Percentiles rank a stretch among this genome's conserved stretches.
These are phyloP conservation scores for Synchiropus splendidus DNA, from an alignment of 2,113 vertebrate species.

Conservation along the genomic window DNA sequence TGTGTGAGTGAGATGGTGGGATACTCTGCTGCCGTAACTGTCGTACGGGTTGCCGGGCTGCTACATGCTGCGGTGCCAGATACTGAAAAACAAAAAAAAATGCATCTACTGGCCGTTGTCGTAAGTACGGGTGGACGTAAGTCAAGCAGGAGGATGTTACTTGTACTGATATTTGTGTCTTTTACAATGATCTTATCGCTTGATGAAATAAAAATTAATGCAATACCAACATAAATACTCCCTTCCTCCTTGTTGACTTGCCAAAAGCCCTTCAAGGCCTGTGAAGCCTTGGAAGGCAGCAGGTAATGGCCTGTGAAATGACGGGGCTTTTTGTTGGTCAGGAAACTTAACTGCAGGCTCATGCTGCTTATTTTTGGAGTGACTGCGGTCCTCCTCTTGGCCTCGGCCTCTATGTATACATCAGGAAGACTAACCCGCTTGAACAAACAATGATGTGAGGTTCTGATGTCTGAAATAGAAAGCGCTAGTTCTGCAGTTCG, in stretches of 20 bases:
- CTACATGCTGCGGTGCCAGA: no score
- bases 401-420: constrained; percentile 57
- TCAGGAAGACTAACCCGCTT: constrained; percentile 46
- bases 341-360: constrained; percentile 37
- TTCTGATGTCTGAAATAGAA: constrained; percentile 50
- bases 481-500: constrained; percentile 49
- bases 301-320: constrained; percentile 64
- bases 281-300: constrained; percentile 31
- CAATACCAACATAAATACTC: no score
- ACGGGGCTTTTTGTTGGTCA: constrained; percentile 57
- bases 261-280: constrained; percentile 34
- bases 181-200: no score
- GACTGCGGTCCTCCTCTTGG: constrained; percentile 54
- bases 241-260: constrained; percentile 15
- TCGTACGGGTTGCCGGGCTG: no score
- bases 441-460: constrained; percentile 62
- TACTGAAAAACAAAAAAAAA: no score
- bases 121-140: no score
- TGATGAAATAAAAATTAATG: no score
- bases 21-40: no score
- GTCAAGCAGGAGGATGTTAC: no score
- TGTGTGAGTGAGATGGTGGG: no score
- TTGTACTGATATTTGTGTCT: no score
- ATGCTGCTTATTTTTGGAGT: constrained; percentile 59
- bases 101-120: no score